Percentiles rank a stretch among this genome's conserved stretches.
These are phyloP conservation scores for Coptodon rendalli DNA, from an alignment of 2,113 vertebrate genomes.

Conservation along the genomic window DNA sequence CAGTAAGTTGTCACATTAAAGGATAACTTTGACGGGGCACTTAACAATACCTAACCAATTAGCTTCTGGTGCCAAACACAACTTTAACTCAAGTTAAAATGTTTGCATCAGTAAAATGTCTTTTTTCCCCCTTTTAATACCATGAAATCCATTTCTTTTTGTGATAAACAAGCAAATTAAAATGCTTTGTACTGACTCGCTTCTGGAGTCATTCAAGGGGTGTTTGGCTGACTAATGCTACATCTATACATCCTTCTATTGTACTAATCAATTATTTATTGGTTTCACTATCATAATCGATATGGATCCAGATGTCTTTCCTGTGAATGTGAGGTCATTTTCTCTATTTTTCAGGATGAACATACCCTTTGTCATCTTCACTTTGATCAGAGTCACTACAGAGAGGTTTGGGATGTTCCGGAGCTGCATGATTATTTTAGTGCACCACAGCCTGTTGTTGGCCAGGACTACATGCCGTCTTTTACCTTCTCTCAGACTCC, in stretches of 20 bases:
- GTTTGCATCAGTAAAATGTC: neutral
- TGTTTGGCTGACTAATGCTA: neutral
- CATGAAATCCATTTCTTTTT: neutral
- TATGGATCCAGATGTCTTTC: neutral
- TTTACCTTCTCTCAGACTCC: neutral
- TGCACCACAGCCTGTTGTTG: no score
- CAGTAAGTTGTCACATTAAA: slow-evolving; percentile 8
- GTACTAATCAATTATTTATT: neutral
- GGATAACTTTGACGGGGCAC: neutral
- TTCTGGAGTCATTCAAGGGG: neutral
- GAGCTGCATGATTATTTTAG: neutral
- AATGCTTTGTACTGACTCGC: neutral
- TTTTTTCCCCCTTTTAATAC: neutral
- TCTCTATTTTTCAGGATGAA: neutral
- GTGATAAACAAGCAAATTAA: neutral
- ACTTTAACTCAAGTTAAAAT: neutral
- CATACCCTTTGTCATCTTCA: neutral
- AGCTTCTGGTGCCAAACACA: neutral
- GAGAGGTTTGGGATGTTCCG: neutral
- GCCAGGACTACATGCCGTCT: neutral
- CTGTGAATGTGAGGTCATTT: neutral
- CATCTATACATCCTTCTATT: neutral
- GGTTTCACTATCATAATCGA: neutral
- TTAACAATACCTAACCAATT: neutral
- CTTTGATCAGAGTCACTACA: neutral